Conservation (phyloP, 2,797 vertebrate genomes). For the Lepilemur septentrionalis region DNA sequence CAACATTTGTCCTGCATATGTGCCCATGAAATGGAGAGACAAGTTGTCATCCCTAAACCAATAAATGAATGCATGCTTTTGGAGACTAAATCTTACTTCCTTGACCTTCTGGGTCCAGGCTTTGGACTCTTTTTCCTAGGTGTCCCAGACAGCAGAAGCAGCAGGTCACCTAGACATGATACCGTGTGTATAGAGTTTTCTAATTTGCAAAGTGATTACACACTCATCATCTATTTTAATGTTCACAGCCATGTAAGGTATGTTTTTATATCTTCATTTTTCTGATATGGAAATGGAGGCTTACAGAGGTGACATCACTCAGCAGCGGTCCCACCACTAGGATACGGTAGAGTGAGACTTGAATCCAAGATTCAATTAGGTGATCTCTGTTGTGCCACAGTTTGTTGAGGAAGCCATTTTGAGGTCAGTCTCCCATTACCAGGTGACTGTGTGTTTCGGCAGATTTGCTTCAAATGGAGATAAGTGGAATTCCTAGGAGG, state of each 20-base stretch:
- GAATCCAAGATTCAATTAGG: not conserved
- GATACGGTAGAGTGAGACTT: not conserved
- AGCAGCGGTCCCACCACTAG: not conserved
- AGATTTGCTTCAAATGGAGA: not conserved
- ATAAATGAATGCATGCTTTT: not conserved
- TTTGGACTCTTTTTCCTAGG: not conserved
- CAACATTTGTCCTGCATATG: not conserved
- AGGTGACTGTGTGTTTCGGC: not conserved
- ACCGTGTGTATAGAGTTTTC: not conserved
- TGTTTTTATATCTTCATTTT: not conserved
- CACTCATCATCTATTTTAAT: not conserved
- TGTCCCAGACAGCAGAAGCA: not conserved
- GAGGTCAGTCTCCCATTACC: not conserved
- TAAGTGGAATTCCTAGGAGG: not conserved
- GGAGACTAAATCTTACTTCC: not conserved
- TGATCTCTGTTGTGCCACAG: not conserved
- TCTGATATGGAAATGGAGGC: not conserved
- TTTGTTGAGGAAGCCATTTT: not conserved
- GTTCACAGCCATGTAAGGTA: not conserved
- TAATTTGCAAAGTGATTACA: not conserved
- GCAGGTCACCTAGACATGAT: not conserved
- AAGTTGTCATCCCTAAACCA: not conserved
- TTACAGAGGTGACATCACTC: not conserved
- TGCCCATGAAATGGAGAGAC: not conserved
- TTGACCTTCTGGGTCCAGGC: not conserved